Evolutionary conservation across 2,888 invertebrate genomes (phyloP), one percentile per base, ranked within the genome.

Genomic region (Tetropium fuscum): DNA sequence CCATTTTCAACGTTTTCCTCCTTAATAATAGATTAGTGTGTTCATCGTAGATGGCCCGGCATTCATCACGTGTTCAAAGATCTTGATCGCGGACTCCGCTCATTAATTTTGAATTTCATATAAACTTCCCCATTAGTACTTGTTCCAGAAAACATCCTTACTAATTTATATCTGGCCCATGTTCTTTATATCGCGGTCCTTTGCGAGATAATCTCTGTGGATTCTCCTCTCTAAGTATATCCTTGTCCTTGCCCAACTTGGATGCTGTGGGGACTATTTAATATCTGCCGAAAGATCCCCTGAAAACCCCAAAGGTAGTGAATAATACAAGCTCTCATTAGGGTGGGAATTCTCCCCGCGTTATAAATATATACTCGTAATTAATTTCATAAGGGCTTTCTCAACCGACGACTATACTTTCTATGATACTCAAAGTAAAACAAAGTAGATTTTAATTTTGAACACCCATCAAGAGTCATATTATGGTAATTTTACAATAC

Each of bases 101-200:
- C 53, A 53, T 58, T 41, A 43, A 58, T 53, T 48, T 41, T 32
- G 18, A 32, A 53, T 58, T 45, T 43, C 36, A 41, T 48, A 53
- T 47, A 47, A 41, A 45, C 53, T 48, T 43, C 47, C 27, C 44
- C 54, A 54, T 59, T 59, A 59, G 59, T 59, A 48, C 54, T 53
- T 59, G 59, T 54, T 59, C 48, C 13, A 43, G 36, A 16, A 47
- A 32, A 36, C 41, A 38, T 54, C 47, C 36, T 49, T 34, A 44
- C 54, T 54, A 43, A 47, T 54, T 54, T 54, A 48, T 59, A 44
- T 54, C 22, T 40, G 27, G 40, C 27, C 32, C 41, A 10, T 32
- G 58, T 58, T 53, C 54, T 59, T 58, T 49, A 54, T 49, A 36
- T 41, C 10, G 10, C 25, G 53, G 27, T 30, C 53, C 32, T 58